Percentiles rank a stretch among this genome's conserved stretches.
Conservation (phyloP, 2,113 vertebrate genomes). For the Podarcis cretensis region DNA sequence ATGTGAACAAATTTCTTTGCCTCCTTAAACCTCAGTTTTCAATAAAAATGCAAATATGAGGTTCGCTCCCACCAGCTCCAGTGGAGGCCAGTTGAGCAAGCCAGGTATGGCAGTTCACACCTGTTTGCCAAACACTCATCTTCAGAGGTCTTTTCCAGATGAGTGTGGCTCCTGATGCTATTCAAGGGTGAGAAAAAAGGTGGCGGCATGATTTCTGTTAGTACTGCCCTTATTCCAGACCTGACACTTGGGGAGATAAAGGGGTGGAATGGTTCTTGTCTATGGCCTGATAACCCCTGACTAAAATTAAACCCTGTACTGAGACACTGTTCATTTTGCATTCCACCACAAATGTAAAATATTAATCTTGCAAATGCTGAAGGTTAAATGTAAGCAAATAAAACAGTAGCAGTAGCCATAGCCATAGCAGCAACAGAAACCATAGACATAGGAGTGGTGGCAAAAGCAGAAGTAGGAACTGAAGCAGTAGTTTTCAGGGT, state of each 20-base stretch:
- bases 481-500: conserved; percentile 8
- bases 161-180: neutral
- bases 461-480: neutral
- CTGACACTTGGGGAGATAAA: neutral
- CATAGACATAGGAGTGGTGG: neutral
- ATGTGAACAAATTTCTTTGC: conserved; percentile 56
- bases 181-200: no score
- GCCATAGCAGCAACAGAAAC: neutral
- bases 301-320: neutral
- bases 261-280: neutral
- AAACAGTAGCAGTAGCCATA: neutral
- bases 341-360: conserved; percentile 12
- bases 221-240: neutral
- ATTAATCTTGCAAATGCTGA: conserved; percentile 8
- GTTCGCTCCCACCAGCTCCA: conserved; percentile 8
- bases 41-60: conserved; percentile 45
- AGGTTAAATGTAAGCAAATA: conserved; percentile 21
- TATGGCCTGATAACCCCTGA: neutral
- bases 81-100: no score
- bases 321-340: neutral
- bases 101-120: no score
- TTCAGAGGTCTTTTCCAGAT: neutral
- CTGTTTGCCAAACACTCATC: no score
- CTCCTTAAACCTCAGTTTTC: conserved; percentile 63
- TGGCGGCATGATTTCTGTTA: neutral